Percentiles rank a stretch among this genome's conserved stretches.
Evolutionary conservation across 2,888 invertebrate genomes (phyloP).

Genomic region (Agrochola lota): DNA sequence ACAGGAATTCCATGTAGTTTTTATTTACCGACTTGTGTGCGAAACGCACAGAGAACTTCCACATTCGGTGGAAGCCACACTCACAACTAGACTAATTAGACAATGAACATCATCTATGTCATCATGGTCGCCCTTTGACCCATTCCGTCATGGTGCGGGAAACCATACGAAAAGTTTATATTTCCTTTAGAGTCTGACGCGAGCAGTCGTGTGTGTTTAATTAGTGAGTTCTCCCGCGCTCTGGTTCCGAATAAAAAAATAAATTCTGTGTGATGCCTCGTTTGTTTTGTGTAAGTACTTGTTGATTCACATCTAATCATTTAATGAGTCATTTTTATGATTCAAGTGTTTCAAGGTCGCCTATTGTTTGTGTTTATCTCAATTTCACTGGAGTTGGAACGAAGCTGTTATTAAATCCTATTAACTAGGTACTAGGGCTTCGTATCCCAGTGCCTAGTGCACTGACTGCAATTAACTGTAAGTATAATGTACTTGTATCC

Average conservation of each 20-base stretch:
- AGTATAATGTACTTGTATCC: background rate
- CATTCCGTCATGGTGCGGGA: constrained; percentile 42
- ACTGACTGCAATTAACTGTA: constrained; percentile 20
- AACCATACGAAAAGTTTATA: constrained; percentile 35
- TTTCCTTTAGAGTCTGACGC: constrained; percentile 10
- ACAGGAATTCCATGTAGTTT: background rate
- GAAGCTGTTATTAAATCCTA: constrained; percentile 57
- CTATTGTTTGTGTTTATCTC: constrained; percentile 59
- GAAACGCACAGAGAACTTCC: background rate
- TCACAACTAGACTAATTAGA: constrained; percentile 31
- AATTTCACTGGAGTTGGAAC: constrained; percentile 47
- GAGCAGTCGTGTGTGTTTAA: constrained; percentile 49
- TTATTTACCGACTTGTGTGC: background rate
- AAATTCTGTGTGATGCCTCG: constrained; percentile 53
- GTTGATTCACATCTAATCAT: constrained; percentile 46
- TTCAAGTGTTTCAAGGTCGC: constrained; percentile 52
- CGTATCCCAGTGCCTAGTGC: constrained; percentile 39
- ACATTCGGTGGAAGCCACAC: constrained; percentile 15
- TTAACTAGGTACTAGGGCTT: constrained; percentile 61
- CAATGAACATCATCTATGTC: constrained; percentile 29
- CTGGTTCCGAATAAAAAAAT: constrained; percentile 32
- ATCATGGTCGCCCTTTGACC: constrained; percentile 51
- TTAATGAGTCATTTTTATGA: constrained; percentile 57
- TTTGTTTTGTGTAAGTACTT: constrained; percentile 60
- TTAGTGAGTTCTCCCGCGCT: constrained; percentile 33